phyloP scores from a whole-genome alignment of 2,113 vertebrate species.

The Hydrolagus affinis region DNA sequence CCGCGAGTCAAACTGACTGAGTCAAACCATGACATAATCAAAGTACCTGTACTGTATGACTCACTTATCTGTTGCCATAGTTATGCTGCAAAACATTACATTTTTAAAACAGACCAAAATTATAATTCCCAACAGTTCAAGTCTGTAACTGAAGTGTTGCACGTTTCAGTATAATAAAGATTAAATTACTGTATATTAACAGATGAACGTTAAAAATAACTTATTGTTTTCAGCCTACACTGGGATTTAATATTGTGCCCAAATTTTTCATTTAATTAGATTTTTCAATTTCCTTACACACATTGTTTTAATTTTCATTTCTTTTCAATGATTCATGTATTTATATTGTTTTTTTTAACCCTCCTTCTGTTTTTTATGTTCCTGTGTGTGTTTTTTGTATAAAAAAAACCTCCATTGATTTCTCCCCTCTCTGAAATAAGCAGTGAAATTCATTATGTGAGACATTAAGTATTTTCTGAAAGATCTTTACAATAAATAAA shows the following conservation, averaged over 20 bases:
- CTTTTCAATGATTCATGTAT: slow-evolving; percentile 1
- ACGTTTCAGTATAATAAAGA: not conserved
- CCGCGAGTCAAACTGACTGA: slow-evolving; percentile 37
- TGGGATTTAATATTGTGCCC: not conserved
- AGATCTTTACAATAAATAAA: not conserved
- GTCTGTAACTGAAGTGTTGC: not conserved
- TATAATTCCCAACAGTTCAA: slow-evolving; percentile 15
- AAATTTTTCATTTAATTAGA: not conserved
- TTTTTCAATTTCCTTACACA: not conserved
- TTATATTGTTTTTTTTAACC: not conserved
- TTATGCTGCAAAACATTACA: slow-evolving; percentile 44
- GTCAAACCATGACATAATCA: slow-evolving; percentile 41
- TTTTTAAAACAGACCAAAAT: slow-evolving; percentile 37
- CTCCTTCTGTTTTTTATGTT: not conserved
- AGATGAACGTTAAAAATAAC: not conserved
- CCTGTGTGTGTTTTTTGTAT: no score
- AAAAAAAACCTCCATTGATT: not conserved
- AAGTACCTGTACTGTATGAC: slow-evolving; percentile 42
- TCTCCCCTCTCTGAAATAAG: not conserved
- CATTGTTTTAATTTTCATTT: not conserved
- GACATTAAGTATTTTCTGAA: not conserved
- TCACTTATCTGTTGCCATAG: slow-evolving; percentile 45
- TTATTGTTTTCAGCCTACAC: not conserved
- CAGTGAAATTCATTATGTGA: not conserved
- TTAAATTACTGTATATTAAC: not conserved